These are phyloP conservation scores for Brachionus manjavacas DNA, from an alignment of 1,140 invertebrate genomes.

Conservation along the genomic window DNA sequence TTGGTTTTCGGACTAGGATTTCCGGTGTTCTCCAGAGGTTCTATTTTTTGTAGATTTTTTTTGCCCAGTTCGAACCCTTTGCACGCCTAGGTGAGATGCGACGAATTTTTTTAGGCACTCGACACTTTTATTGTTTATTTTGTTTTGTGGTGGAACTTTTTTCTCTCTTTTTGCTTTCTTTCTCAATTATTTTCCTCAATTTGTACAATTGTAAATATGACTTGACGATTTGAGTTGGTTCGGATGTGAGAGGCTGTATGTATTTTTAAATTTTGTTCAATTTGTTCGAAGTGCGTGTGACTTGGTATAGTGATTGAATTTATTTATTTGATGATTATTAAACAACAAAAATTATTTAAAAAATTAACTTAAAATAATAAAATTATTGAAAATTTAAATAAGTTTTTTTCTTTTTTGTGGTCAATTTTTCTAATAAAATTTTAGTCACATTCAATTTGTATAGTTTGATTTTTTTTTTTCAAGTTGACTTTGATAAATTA, in stretches of 20 bases:
- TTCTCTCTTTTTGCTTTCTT: not conserved
- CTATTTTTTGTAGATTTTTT: not conserved
- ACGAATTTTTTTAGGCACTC: not conserved
- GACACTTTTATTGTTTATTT: not conserved
- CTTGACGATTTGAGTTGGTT: not conserved
- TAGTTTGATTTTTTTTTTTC: too few species aligned
- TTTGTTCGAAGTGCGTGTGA: not conserved
- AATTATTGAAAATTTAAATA: not conserved
- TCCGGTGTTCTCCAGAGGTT: not conserved
- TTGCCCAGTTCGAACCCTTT: too few species aligned
- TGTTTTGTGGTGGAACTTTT: not conserved
- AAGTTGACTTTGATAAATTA: too few species aligned
- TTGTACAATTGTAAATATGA: not conserved
- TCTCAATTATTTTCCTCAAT: not conserved
- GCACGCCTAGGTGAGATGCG: not conserved
- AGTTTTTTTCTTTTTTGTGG: not conserved
- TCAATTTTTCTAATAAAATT: not conserved
- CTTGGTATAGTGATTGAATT: not conserved
- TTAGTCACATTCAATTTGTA: too few species aligned
- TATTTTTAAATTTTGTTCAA: not conserved
- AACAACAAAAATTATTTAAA: not conserved
- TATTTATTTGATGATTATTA: not conserved
- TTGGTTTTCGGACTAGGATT: not conserved
- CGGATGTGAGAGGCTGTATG: not conserved
- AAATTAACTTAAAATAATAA: constrained; percentile 18